Evolutionary conservation across 2,888 invertebrate genomes (phyloP).

Genomic region (Metopia argyrocephala): DNA sequence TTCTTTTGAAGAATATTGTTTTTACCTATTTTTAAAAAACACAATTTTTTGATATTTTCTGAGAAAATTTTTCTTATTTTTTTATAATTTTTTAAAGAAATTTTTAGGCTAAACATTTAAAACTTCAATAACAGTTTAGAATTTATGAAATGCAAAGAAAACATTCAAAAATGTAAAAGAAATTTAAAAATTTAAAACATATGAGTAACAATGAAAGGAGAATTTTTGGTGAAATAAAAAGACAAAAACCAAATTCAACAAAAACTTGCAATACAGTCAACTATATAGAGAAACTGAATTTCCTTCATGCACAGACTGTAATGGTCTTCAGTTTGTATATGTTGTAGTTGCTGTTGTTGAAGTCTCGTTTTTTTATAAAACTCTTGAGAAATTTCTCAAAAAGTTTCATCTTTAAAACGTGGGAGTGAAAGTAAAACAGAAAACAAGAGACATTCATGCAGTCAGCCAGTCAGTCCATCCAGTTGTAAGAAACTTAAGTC

Average conservation of each 20-base stretch:
- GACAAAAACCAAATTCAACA: not conserved
- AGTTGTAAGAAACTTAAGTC: constrained; percentile 24
- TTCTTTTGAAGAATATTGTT: constrained; percentile 9
- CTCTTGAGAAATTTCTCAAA: constrained; percentile 48
- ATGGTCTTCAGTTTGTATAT: constrained; percentile 30
- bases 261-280: not conserved
- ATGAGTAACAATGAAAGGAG: not conserved
- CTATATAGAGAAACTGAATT: constrained; percentile 20
- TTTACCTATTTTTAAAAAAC: not conserved
- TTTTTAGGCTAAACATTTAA: not conserved
- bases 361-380: constrained; percentile 40
- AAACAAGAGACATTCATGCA: not conserved
- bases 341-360: constrained; percentile 24
- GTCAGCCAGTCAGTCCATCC: not conserved
- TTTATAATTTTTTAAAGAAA: constrained; percentile 1
- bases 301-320: constrained; percentile 61
- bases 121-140: constrained; percentile 1
- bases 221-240: not conserved
- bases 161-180: not conserved
- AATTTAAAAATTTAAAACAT: constrained; percentile 25
- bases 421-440: constrained; percentile 60
- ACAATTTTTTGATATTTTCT: no score
- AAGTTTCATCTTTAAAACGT: constrained; percentile 16
- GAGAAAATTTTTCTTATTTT: constrained; percentile 4
- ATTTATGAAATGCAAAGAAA: constrained; percentile 32